These are phyloP conservation scores for Cotesia congregata DNA, from an alignment of 2,888 invertebrate species.

Conservation along the genomic window DNA sequence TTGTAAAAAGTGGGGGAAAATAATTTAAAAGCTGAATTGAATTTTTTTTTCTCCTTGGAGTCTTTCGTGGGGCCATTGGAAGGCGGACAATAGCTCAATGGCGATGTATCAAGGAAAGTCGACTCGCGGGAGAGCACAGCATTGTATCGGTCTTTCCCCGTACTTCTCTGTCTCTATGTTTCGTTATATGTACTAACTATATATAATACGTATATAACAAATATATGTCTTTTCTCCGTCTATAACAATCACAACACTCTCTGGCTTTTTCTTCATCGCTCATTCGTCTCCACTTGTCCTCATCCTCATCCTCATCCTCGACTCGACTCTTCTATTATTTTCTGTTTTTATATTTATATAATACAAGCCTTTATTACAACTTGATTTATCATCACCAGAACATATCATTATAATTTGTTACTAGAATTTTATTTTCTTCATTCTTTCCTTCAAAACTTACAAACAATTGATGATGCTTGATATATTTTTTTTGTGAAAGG, in stretches of 20 bases:
- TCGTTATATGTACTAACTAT: constrained; percentile 47
- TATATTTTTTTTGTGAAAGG: too few relatives aligned
- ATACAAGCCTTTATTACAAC: background rate
- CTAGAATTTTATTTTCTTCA: background rate
- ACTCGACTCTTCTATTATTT: background rate
- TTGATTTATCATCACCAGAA: background rate
- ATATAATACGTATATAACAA: constrained; percentile 13
- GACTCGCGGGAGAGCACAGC: constrained; percentile 68
- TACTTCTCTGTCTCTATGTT: constrained; percentile 50
- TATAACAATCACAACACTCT: constrained; percentile 27
- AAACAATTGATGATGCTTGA: too few relatives aligned
- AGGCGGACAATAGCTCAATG: constrained; percentile 70
- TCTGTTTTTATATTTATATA: constrained; percentile 7
- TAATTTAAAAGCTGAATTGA: constrained; percentile 71
- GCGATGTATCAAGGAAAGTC: constrained; percentile 71
- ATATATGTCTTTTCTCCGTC: constrained; percentile 24
- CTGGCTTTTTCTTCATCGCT: constrained; percentile 33
- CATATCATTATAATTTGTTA: background rate
- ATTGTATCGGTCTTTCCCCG: constrained; percentile 69
- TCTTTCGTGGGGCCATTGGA: constrained; percentile 70
- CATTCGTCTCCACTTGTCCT: constrained; percentile 40
- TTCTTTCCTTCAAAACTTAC: background rate
- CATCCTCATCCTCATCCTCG: constrained; percentile 15
- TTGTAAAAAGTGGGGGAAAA: constrained; percentile 57
- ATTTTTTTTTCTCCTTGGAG: constrained; percentile 70